phyloP scores from a whole-genome alignment of 2,797 vertebrate genomes.

The Trachurus trachurus region DNA sequence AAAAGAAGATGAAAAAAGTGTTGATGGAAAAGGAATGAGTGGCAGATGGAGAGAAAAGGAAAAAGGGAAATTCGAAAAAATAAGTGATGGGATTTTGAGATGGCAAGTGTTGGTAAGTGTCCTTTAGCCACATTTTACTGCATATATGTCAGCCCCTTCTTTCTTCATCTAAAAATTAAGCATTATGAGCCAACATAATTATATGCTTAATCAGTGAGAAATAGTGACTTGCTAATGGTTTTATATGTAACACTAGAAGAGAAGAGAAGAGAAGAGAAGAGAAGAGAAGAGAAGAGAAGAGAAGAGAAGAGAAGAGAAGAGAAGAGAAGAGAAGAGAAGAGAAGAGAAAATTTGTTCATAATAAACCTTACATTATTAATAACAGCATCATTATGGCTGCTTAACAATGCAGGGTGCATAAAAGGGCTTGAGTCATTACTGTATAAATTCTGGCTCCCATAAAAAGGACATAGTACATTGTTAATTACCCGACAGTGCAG shows the following conservation, averaged over 20 bases:
- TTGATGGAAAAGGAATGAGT: neutral
- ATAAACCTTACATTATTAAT: constrained; percentile 70
- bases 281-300: constrained; percentile 12
- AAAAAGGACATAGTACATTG: constrained; percentile 44
- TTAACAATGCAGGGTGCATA: constrained; percentile 63
- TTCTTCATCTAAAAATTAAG: too few species aligned
- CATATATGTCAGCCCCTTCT: too few species aligned
- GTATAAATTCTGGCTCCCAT: constrained; percentile 51
- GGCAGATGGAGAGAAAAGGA: constrained; percentile 10
- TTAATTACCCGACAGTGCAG: constrained; percentile 49
- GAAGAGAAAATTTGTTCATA: constrained; percentile 32
- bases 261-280: constrained; percentile 14
- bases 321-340: constrained; percentile 20
- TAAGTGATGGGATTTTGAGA: constrained; percentile 15
- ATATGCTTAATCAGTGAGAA: constrained; percentile 21
- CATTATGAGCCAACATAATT: neutral
- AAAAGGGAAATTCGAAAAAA: constrained; percentile 13
- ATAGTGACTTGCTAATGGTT: constrained; percentile 41
- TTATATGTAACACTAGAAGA: constrained; percentile 5
- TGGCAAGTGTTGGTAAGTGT: neutral
- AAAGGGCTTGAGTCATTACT: constrained; percentile 62
- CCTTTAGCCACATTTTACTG: too few species aligned
- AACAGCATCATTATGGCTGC: constrained; percentile 68
- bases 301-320: constrained; percentile 1
- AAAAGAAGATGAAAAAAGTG: constrained; percentile 17